Base-by-base conservation (phyloP, 1,140 invertebrate genomes). In the Hypsibius dujardini region DNA sequence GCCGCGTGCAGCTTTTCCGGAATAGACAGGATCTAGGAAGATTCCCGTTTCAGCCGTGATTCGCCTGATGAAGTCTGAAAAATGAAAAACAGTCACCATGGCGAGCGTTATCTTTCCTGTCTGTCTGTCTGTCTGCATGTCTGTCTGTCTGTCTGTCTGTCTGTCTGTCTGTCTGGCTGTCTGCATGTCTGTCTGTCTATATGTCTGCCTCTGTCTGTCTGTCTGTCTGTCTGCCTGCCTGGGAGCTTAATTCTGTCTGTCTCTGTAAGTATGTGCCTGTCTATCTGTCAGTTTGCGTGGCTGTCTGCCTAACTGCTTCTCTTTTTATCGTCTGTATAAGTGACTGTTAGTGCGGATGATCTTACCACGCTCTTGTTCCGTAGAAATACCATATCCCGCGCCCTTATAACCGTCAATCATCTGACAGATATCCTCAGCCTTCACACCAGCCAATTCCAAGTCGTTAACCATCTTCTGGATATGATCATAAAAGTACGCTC, bases 1-100 rank as follows among this genome's bases (percentile, higher is more conserved):
- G n/a, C 46, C 74, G n/a, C 7, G 50, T 7, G 7, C 7, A 7
- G 50, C 50, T 56, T 56, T 56, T 56, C 50, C 50, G n/a, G 50
- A 12, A n/a, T 56, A 56, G n/a, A 56, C 50, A 7, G 50, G 50
- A n/a, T 56, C 50, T n/a, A 56, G n/a, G 50, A 56, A 56, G 7
- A 56, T 56, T 56, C 50, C 50, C 50, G 50, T 56, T 56, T 56
- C n/a, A 7, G 50, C 7, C n/a, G 50, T n/a, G n/a, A 56, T 56
- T 56, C n/a, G 7, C n/a, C n/a, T 56, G 7, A 56, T 56, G 50
- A 56, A 56, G 50, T 56, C 50, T 56, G n/a, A 12, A 12, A 7
- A 56, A 12, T 56, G n/a, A 56, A 56, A 56, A 56, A 7, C 7
- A 56, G 50, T 12, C 50, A 7, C 28, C 28, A 28, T 28, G 28